phyloP scores from a whole-genome alignment of 2,797 vertebrate species.

The Potorous gilbertii region DNA sequence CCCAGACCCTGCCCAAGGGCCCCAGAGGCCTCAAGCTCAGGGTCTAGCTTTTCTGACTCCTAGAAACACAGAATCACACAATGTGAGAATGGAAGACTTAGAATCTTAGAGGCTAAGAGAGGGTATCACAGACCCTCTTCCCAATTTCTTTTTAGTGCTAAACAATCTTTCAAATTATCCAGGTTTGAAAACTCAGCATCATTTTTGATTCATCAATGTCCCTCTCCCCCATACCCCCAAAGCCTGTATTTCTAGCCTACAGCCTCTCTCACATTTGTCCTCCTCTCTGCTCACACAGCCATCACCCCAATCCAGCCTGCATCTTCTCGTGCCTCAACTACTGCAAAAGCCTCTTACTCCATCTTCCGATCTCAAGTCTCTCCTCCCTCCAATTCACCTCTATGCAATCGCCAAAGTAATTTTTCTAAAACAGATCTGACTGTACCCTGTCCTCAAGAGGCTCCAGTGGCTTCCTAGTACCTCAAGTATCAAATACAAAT shows the following conservation, averaged over 20 bases:
- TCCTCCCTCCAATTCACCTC: not conserved
- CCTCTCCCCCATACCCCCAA: not conserved
- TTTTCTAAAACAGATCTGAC: not conserved
- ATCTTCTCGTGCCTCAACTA: not conserved
- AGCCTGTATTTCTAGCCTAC: not conserved
- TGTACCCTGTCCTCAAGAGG: not conserved
- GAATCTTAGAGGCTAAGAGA: conserved; percentile 25
- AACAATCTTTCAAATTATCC: not conserved
- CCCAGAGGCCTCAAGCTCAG: conserved; percentile 8
- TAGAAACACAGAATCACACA: conserved; percentile 25
- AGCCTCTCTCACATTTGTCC: not conserved
- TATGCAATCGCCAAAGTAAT: not conserved
- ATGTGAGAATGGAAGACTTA: not conserved
- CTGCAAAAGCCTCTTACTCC: not conserved
- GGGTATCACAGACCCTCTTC: not conserved
- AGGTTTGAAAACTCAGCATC: not conserved
- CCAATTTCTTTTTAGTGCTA: not conserved
- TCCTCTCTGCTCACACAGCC: not conserved
- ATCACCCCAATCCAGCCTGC: not conserved
- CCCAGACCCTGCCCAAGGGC: conserved; percentile 17
- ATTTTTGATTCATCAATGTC: not conserved
- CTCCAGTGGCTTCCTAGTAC: not conserved
- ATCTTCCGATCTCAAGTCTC: not conserved
- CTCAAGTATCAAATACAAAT: not conserved
- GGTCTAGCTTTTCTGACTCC: not conserved